These are phyloP conservation scores for Bergia sp. DNA, from an alignment of 92 coral and sea anemone genomes.

Conservation along the genomic window DNA sequence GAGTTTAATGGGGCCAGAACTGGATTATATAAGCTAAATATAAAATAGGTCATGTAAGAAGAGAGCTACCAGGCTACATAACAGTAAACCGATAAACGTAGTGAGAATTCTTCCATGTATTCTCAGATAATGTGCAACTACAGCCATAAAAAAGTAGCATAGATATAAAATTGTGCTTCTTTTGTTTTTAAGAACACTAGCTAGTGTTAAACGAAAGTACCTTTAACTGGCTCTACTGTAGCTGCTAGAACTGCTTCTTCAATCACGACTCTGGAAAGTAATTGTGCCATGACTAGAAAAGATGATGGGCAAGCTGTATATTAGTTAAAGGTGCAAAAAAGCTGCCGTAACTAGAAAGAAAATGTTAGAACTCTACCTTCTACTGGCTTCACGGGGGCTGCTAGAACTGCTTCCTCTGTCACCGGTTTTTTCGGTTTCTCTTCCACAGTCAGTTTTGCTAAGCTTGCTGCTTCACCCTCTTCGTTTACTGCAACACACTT, in stretches of 20 bases:
- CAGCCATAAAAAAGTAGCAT: too few relatives aligned
- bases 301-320: conserved; percentile 3
- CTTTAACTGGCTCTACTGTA: conserved; percentile 66
- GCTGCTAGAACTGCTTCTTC: conserved; percentile 52
- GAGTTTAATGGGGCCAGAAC: too few relatives aligned
- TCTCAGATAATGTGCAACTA: too few relatives aligned
- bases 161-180: too few relatives aligned
- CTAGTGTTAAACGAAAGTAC: conserved; percentile 6
- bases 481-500: conserved; percentile 74
- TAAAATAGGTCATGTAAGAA: too few relatives aligned
- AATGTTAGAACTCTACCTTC: conserved; percentile 57
- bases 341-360: not conserved
- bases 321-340: not conserved
- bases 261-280: conserved; percentile 40
- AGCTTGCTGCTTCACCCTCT: conserved; percentile 61
- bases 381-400: conserved; percentile 54
- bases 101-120: too few relatives aligned
- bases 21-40: too few relatives aligned
- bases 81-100: too few relatives aligned
- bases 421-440: conserved; percentile 63
- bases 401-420: conserved; percentile 46
- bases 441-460: conserved; percentile 60
- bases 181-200: too few relatives aligned
- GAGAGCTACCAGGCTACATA: too few relatives aligned
- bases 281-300: conserved; percentile 31